Evolutionary conservation across 2,797 vertebrate species (phyloP).

Genomic region (Apogon hyalosoma): DNA sequence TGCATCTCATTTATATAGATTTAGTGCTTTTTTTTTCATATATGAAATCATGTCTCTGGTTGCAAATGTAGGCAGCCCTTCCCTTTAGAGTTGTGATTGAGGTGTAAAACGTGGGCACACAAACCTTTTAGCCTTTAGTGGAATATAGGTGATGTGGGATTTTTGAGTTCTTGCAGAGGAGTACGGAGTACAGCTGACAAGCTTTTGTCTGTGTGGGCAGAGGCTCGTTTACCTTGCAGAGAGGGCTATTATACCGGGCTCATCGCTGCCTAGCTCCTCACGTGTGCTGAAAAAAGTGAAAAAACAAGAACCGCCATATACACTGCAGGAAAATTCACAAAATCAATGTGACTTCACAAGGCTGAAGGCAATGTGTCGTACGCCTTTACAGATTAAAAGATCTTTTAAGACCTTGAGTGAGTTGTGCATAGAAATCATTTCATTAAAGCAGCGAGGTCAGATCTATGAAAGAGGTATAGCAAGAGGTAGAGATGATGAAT

Average conservation of each 20-base stretch:
- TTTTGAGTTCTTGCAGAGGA: constrained; percentile 75
- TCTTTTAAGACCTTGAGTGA: constrained; percentile 6
- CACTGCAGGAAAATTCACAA: constrained; percentile 31
- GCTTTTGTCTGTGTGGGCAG: constrained; percentile 79
- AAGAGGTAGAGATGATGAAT: constrained; percentile 11
- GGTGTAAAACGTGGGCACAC: constrained; percentile 73
- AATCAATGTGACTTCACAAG: constrained; percentile 10
- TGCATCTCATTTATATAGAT: constrained; percentile 29
- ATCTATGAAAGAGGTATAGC: background rate
- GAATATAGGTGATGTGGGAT: constrained; percentile 77
- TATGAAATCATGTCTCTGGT: constrained; percentile 41
- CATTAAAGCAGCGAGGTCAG: background rate
- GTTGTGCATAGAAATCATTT: background rate
- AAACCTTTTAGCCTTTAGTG: constrained; percentile 79
- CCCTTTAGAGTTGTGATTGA: constrained; percentile 65
- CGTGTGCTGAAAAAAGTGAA: constrained; percentile 48
- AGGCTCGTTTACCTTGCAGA: constrained; percentile 69
- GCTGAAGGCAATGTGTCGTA: background rate
- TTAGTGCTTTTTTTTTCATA: constrained; percentile 38
- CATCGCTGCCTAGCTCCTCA: constrained; percentile 56
- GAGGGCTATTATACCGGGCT: constrained; percentile 62
- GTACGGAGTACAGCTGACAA: constrained; percentile 71
- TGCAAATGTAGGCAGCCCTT: constrained; percentile 61
- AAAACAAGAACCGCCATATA: constrained; percentile 31
- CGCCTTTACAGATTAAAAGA: background rate